Conservation (phyloP, 2,797 vertebrate species). For the Eutrigla gurnardus region DNA sequence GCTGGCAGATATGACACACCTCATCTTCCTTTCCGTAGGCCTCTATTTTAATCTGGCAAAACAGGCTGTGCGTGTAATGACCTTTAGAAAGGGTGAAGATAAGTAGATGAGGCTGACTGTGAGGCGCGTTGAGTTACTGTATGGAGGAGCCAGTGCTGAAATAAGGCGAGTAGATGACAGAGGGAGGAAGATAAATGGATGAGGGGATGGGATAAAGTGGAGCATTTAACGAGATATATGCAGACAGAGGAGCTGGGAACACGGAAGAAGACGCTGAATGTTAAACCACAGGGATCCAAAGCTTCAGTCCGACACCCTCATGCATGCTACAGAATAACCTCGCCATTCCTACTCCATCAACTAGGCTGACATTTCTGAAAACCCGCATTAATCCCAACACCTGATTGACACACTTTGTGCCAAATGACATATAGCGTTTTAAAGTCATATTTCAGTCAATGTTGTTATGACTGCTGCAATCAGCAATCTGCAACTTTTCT, state of each 20-base stretch:
- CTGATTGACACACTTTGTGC: not conserved
- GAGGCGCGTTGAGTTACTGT: conserved; percentile 69
- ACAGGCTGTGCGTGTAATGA: conserved; percentile 73
- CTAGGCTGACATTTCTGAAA: not conserved
- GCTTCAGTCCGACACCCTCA: conserved; percentile 2
- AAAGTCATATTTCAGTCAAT: too few species aligned
- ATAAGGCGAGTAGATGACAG: conserved; percentile 62
- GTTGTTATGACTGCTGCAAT: too few species aligned
- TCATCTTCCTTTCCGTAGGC: conserved; percentile 58
- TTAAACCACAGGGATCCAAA: conserved; percentile 39
- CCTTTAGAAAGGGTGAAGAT: conserved; percentile 77
- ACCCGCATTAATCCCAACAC: not conserved
- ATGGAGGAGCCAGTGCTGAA: conserved; percentile 50
- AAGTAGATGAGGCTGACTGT: conserved; percentile 73
- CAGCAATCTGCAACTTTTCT: not conserved
- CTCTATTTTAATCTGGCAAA: conserved; percentile 72
- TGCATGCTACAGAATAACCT: not conserved
- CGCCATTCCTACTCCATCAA: not conserved
- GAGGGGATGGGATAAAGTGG: conserved; percentile 68
- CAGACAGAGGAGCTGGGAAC: conserved; percentile 57
- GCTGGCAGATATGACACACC: conserved; percentile 62
- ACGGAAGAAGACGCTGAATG: conserved; percentile 49
- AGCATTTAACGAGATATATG: conserved; percentile 73
- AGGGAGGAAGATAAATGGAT: conserved; percentile 72
- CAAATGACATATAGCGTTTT: too few species aligned